Conservation (phyloP, 2,797 vertebrate species). For the Picus viridis region DNA sequence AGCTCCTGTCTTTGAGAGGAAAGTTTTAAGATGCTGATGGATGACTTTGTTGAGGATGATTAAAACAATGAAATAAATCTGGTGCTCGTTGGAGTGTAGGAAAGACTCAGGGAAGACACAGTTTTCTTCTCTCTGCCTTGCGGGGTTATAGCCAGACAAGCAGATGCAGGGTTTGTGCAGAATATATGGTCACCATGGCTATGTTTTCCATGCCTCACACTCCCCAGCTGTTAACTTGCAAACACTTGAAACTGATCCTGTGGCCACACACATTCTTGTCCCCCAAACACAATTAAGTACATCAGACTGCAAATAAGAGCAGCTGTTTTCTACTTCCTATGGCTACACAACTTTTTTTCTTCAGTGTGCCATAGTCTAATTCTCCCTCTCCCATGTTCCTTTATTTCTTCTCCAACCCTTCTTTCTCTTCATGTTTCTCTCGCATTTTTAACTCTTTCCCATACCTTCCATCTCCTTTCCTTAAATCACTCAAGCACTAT, state of each 20-base stretch:
- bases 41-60: not conserved
- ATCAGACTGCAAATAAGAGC: not conserved
- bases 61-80: constrained; percentile 23
- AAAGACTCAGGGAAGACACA: not conserved
- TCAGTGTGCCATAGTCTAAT: not conserved
- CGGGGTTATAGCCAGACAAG: not conserved
- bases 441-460: not conserved
- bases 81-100: not conserved
- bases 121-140: not conserved
- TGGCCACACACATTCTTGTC: not conserved
- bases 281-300: not conserved
- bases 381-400: not conserved
- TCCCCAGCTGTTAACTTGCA: not conserved
- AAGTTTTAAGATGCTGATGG: constrained; percentile 3
- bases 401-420: not conserved
- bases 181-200: fast-evolving
- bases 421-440: not conserved
- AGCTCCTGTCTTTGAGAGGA: not conserved
- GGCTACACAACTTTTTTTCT: not conserved
- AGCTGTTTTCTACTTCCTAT: not conserved
- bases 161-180: not conserved
- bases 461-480: not conserved
- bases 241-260: not conserved
- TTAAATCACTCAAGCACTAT: not conserved
- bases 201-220: not conserved